Evolutionary conservation across 2,113 vertebrate genomes (phyloP).

Genomic region (Phrynosoma platyrhinos): DNA sequence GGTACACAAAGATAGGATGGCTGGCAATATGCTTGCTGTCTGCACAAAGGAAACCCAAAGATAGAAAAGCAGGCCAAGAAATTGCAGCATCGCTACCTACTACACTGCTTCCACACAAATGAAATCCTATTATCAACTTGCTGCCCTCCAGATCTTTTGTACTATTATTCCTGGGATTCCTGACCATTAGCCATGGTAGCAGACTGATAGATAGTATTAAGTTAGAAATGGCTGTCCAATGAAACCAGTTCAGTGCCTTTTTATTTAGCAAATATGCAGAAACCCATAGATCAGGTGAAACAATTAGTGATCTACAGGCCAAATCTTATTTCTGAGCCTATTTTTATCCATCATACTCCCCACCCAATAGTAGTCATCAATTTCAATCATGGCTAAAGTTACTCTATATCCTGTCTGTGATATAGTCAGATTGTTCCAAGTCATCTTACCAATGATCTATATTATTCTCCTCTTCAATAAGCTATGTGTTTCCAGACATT

Average conservation of each 20-base stretch:
- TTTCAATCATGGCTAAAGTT: not conserved
- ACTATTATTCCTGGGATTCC: too few relatives aligned
- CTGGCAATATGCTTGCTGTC: constrained; percentile 18
- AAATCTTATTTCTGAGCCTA: not conserved
- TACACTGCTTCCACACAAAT: not conserved
- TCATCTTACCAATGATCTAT: not conserved
- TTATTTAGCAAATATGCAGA: constrained; percentile 4
- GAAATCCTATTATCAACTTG: not conserved
- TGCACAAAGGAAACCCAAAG: constrained; percentile 12
- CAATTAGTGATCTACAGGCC: not conserved
- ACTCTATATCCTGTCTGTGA: not conserved
- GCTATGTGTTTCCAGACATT: not conserved
- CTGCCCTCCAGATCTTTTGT: too few relatives aligned
- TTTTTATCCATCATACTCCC: not conserved
- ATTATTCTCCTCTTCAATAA: not conserved
- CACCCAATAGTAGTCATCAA: not conserved
- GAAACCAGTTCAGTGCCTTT: not conserved
- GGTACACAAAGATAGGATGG: too few relatives aligned
- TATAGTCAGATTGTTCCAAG: not conserved
- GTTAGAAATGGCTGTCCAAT: not conserved
- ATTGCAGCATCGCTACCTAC: not conserved
- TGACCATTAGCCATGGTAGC: too few relatives aligned
- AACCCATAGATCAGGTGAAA: not conserved
- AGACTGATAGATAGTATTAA: too few relatives aligned
- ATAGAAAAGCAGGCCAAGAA: constrained; percentile 33